A percentile compares a stretch with the other conserved stretches of the same genome.
These are phyloP conservation scores for Hippoglossus hippoglossus DNA, from an alignment of 2,797 vertebrate genomes.

Conservation along the genomic window DNA sequence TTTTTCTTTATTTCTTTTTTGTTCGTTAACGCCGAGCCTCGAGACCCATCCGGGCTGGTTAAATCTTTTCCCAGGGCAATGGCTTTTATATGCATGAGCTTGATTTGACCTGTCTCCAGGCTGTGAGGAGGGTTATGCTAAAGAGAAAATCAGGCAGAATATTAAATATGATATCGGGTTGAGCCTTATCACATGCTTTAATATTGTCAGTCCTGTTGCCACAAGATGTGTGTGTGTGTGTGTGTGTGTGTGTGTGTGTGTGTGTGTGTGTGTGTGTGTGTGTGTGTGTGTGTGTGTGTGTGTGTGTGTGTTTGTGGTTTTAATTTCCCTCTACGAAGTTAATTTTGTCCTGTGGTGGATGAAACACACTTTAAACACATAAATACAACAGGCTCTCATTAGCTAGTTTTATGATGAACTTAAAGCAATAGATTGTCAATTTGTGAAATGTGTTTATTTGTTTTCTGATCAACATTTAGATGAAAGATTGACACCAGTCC, in stretches of 20 bases:
- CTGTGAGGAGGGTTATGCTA: constrained; percentile 58
- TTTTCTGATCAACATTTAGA: background rate
- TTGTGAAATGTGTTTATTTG: too few species aligned
- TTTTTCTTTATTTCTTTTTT: constrained; percentile 55
- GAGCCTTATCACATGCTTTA: constrained; percentile 24
- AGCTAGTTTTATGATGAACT: background rate
- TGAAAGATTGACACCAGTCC: background rate
- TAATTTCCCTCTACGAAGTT: too few species aligned
- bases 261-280: constrained; percentile 14
- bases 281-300: too few species aligned
- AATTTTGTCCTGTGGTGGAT: background rate
- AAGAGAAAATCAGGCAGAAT: constrained; percentile 69
- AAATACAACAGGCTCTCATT: too few species aligned
- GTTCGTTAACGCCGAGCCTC: constrained; percentile 43
- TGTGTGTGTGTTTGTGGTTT: constrained; percentile 6
- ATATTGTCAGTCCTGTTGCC: background rate
- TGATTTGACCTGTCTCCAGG: constrained; percentile 74
- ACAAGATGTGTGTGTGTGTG: too few species aligned
- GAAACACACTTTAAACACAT: background rate
- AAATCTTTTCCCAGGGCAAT: constrained; percentile 69
- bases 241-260: background rate
- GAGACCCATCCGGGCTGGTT: constrained; percentile 65
- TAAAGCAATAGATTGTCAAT: background rate
- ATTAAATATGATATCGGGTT: constrained; percentile 64
- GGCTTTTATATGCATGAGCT: constrained; percentile 74